These are phyloP conservation scores for Protomyctophum bolini DNA, from an alignment of 2,113 vertebrate genomes.

Conservation along the genomic window DNA sequence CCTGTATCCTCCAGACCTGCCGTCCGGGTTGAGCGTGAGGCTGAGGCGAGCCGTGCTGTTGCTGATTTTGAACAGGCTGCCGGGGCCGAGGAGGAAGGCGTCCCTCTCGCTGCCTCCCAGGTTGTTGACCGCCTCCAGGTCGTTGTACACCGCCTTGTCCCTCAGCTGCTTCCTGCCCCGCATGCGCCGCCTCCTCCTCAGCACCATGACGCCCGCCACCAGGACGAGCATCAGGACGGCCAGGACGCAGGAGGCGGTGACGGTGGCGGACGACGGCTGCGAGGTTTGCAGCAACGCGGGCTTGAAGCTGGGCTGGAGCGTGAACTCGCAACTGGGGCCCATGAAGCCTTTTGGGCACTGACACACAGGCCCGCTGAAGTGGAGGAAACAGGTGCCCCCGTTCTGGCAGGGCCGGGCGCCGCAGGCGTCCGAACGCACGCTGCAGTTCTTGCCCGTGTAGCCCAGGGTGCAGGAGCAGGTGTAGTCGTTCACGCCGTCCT, in stretches of 20 bases:
- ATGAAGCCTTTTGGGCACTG: slow-evolving; percentile 88
- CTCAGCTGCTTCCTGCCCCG: slow-evolving; percentile 72
- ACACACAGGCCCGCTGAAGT: slow-evolving; percentile 89
- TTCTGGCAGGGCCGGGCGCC: slow-evolving; percentile 83
- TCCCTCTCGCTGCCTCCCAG: slow-evolving; percentile 76
- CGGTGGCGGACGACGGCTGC: slow-evolving; percentile 74
- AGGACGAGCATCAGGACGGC: slow-evolving; percentile 79
- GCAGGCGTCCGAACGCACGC: slow-evolving; percentile 83
- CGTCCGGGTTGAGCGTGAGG: slow-evolving; percentile 61
- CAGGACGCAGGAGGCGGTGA: slow-evolving; percentile 79
- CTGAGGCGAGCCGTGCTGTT: slow-evolving; percentile 76
- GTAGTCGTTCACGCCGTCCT: slow-evolving; percentile 84
- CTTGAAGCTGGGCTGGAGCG: slow-evolving; percentile 69
- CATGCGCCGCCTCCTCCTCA: slow-evolving; percentile 71
- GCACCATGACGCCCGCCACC: slow-evolving; percentile 72
- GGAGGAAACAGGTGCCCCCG: slow-evolving; percentile 88
- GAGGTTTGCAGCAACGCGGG: slow-evolving; percentile 60
- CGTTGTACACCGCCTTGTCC: slow-evolving; percentile 76
- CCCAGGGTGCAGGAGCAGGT: slow-evolving; percentile 89
- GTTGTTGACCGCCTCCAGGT: slow-evolving; percentile 81
- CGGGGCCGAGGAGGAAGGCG: slow-evolving; percentile 72
- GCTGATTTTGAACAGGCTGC: slow-evolving; percentile 76
- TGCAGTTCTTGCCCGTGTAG: slow-evolving; percentile 87
- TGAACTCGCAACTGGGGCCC: slow-evolving; percentile 88
- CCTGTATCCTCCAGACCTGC: slow-evolving; percentile 56